Evolutionary conservation across 2,113 vertebrate genomes (phyloP), one percentile per base, ranked within the genome.

Genomic region (Piprites chloris): DNA sequence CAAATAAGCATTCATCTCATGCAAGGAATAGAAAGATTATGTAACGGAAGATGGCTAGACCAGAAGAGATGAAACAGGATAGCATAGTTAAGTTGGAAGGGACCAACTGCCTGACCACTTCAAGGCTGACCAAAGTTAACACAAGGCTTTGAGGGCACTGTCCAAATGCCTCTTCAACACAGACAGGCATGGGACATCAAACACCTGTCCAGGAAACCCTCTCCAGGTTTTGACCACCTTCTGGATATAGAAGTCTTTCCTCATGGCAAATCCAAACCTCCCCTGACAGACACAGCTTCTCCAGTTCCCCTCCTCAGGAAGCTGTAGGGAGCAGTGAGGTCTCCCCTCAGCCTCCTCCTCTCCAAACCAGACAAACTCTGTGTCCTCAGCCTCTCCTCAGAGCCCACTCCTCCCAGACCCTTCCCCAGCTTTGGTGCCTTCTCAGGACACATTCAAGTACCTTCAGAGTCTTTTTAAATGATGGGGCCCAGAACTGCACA

Each of bases 101-200:
- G 44, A 19, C 59, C 11, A 61, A 24, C 35, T 23, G 8, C n/a
- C 41, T 67, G 30, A 56, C 52, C 28, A 33, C 3, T 14, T 62
- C 65, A 63, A 23, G 65, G 42, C 16, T 46, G 23, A 63, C 10
- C 22, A 33, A 67, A 77, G 42, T 12, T 47, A 12, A 52, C 62
- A 3, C 17, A 7, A 1, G 13, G 10, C 4, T 28, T 61, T 27
- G 52, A 53, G 49, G 30, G 5, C 10, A 10, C 21, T 76, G 19
- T 22, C 18, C 47, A 93, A 71, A 67, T 24, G 28, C 21, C 41
- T 44, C 35, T 49, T 24, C 15, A 77, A 5, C 9, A 46, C 41
- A 11, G 24, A 35, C 20, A 53, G 32, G 17, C 35, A 17, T 1
- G 5, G 7, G 1, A 26, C 67, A 58, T 10, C 0, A 0, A 33